A percentile compares a stretch with the other conserved stretches of the same genome.
These are phyloP conservation scores for Huso huso DNA, from an alignment of 2,797 vertebrate genomes.

Conservation along the genomic window DNA sequence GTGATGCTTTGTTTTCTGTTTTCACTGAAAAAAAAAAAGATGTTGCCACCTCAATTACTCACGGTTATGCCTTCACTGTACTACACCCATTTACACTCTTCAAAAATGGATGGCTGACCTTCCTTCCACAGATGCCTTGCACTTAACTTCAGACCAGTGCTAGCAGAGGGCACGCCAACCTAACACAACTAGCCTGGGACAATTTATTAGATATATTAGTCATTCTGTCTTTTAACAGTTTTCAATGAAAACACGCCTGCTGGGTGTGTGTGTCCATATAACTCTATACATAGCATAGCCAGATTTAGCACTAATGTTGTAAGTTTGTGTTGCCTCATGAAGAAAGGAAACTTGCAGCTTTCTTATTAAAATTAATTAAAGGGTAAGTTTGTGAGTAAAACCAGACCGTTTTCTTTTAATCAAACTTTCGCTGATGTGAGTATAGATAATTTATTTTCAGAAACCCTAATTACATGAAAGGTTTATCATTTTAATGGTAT, in stretches of 20 bases:
- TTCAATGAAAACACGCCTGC: slow-evolving; percentile 18
- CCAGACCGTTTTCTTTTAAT: slow-evolving; percentile 27
- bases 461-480: slow-evolving; percentile 48
- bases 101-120: not conserved
- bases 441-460: slow-evolving; percentile 38
- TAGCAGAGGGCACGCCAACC: no score
- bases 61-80: slow-evolving; percentile 1
- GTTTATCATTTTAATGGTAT: slow-evolving; percentile 72
- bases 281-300: slow-evolving; percentile 34
- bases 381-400: slow-evolving; percentile 39
- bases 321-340: slow-evolving; percentile 30
- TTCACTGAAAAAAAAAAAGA: not conserved
- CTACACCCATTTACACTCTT: not conserved
- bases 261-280: slow-evolving; percentile 15
- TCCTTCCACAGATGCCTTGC: not conserved
- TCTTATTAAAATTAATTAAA: slow-evolving; percentile 33
- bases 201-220: slow-evolving; percentile 24
- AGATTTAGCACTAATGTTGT: slow-evolving; percentile 36
- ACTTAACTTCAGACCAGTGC: not conserved
- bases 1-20: not conserved
- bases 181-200: slow-evolving; percentile 6
- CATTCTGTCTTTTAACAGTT: slow-evolving; percentile 15
- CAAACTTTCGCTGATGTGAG: no score
- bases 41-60: not conserved
- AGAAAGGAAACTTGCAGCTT: slow-evolving; percentile 45